Conservation (phyloP, 2,113 vertebrate species). For the Natator depressus region DNA sequence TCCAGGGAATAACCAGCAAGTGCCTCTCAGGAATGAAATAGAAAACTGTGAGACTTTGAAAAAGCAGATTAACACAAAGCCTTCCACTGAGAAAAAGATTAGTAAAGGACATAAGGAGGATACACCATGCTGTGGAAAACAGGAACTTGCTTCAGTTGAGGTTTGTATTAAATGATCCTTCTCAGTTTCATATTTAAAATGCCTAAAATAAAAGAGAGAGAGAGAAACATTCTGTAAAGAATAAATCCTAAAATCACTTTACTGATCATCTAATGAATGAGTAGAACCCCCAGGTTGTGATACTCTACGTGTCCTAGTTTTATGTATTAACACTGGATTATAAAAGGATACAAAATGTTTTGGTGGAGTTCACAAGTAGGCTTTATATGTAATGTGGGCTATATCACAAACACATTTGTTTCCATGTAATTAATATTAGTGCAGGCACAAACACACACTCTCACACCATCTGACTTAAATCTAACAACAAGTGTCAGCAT, state of each 20-base stretch:
- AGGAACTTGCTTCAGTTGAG: slow-evolving; percentile 70
- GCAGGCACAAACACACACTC: not conserved
- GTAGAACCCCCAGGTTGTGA: not conserved
- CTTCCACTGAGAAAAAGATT: slow-evolving; percentile 75
- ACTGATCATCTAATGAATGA: not conserved
- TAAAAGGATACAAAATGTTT: not conserved
- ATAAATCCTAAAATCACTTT: not conserved
- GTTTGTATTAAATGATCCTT: slow-evolving; percentile 59
- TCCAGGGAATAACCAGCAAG: slow-evolving; percentile 79
- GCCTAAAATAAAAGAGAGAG: not conserved
- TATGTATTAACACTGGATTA: not conserved
- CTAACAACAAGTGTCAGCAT: not conserved
- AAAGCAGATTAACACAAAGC: slow-evolving; percentile 72
- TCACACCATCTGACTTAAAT: not conserved
- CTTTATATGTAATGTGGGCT: not conserved
- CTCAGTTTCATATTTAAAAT: not conserved
- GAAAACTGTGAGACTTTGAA: slow-evolving; percentile 77
- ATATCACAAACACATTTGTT: not conserved
- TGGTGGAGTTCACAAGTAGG: not conserved
- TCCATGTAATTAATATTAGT: not conserved
- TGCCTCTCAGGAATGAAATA: slow-evolving; percentile 77
- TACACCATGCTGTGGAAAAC: slow-evolving; percentile 60
- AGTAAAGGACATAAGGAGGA: slow-evolving; percentile 76
- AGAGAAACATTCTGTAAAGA: not conserved
- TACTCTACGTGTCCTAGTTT: not conserved